Evolutionary conservation across 53 echinoderm and acorn worm species (phyloP).

Genomic region (Hippasteria phrygiana): DNA sequence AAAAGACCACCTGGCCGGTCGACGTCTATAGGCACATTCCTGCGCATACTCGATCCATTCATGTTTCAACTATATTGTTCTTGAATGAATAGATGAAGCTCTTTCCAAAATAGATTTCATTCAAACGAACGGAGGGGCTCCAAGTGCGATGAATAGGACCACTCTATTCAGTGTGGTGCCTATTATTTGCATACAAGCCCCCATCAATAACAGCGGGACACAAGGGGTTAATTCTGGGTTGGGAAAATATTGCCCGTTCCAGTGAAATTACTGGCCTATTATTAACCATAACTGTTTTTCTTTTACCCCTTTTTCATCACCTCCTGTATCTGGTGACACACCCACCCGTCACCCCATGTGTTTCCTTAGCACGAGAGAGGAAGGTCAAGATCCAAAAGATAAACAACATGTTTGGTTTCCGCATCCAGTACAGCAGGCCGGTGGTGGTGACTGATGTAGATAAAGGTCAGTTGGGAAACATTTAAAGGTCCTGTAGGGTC

Average conservation of each 20-base stretch:
- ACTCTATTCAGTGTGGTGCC: no score
- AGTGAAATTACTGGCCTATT: not conserved
- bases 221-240: no score
- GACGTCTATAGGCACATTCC: no score
- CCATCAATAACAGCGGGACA: not conserved
- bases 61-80: no score
- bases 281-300: not conserved
- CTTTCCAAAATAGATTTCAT: no score
- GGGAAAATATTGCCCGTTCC: no score
- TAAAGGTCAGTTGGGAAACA: slow-evolving; percentile 83
- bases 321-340: not conserved
- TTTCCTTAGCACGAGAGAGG: slow-evolving; percentile 77
- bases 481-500: not conserved
- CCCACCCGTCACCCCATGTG: not conserved
- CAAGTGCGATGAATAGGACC: no score
- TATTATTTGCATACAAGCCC: no score
- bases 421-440: slow-evolving; percentile 96
- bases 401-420: slow-evolving; percentile 82
- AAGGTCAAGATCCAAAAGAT: slow-evolving; percentile 74
- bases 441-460: slow-evolving; percentile 91
- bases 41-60: no score
- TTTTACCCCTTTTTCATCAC: not conserved
- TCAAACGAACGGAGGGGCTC: no score
- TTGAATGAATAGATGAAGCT: no score
- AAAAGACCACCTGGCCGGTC: no score